These are phyloP conservation scores for Gorsachius magnificus DNA, from an alignment of 2,797 vertebrate genomes.

Conservation along the genomic window DNA sequence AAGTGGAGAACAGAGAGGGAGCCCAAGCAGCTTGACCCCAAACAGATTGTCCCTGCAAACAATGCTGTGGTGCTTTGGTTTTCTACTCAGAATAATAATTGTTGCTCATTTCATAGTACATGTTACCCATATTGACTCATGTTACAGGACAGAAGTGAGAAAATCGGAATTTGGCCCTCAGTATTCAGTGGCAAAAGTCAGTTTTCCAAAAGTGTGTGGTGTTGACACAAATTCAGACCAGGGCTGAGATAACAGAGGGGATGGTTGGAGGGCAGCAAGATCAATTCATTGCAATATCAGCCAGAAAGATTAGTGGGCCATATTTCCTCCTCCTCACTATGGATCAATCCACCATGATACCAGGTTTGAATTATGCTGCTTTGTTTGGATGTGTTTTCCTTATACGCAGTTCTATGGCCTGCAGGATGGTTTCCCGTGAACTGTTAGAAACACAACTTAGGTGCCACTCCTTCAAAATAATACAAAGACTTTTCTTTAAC, in stretches of 20 bases:
- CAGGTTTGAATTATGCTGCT: fast-evolving
- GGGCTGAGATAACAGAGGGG: neutral
- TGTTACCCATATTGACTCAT: neutral
- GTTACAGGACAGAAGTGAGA: neutral
- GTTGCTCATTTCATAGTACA: neutral
- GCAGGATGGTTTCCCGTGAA: neutral
- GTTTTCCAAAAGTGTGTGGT: neutral
- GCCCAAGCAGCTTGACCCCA: neutral
- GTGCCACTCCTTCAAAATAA: neutral
- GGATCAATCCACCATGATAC: neutral
- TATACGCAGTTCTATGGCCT: neutral
- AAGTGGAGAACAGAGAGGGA: neutral
- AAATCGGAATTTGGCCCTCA: neutral
- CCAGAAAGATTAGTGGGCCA: neutral
- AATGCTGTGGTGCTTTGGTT: neutral
- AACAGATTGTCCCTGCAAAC: neutral
- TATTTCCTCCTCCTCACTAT: neutral
- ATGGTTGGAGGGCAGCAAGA: fast-evolving
- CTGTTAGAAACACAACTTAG: neutral
- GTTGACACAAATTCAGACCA: neutral
- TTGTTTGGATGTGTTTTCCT: neutral
- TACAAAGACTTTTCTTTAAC: neutral
- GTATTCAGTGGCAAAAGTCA: neutral
- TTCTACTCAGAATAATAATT: neutral
- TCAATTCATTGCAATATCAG: neutral